Conservation (phyloP, 2,113 vertebrate genomes). For the Eira barbara region DNA sequence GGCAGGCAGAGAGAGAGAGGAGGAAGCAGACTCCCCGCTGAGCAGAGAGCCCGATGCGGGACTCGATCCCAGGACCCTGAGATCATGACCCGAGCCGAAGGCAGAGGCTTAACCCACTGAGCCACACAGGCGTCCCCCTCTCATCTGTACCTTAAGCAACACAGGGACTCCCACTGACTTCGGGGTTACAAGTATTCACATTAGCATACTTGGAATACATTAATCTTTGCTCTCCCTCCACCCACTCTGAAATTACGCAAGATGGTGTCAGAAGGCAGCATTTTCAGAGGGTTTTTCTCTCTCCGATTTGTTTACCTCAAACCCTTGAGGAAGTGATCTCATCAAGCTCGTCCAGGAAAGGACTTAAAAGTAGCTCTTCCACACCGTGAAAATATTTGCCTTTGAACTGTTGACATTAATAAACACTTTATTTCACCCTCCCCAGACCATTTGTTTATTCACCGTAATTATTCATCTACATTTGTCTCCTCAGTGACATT, state of each 20-base stretch:
- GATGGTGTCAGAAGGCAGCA: background rate
- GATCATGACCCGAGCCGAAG: too few relatives aligned
- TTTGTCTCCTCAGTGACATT: background rate
- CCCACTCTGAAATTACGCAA: background rate
- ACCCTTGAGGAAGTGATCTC: background rate
- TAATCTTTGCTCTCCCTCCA: background rate
- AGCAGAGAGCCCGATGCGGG: too few relatives aligned
- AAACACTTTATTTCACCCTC: background rate
- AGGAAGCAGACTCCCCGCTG: too few relatives aligned
- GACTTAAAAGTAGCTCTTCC: background rate
- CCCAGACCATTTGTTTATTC: background rate
- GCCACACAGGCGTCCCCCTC: too few relatives aligned
- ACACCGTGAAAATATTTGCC: background rate
- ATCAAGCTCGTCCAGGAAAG: background rate
- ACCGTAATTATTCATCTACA: background rate
- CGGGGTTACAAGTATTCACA: background rate
- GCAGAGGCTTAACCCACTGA: too few relatives aligned
- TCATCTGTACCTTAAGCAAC: background rate
- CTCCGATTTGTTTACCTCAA: background rate
- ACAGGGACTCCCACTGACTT: background rate
- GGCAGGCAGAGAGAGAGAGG: too few relatives aligned
- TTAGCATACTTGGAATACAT: background rate
- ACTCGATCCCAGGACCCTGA: too few relatives aligned
- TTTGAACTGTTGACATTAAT: background rate
- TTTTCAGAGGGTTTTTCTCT: background rate